Percentiles rank a stretch among this genome's conserved stretches.
These are phyloP conservation scores for Laupala kohalensis DNA, from an alignment of 1,140 invertebrate species.

Conservation along the genomic window DNA sequence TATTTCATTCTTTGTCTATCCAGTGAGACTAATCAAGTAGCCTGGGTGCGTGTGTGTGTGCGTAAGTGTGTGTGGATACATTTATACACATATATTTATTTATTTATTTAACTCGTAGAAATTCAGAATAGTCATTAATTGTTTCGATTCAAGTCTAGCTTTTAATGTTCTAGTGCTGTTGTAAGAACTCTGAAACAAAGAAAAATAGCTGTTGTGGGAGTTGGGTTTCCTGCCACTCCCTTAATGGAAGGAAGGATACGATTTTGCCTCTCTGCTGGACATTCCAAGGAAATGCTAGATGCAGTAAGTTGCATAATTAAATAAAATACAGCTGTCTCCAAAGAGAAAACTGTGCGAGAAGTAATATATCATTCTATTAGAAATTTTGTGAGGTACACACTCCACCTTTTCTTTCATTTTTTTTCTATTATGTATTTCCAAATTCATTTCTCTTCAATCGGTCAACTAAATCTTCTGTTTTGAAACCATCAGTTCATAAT, in stretches of 20 bases:
- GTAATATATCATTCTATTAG: no score
- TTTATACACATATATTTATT: neutral
- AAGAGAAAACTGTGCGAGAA: no score
- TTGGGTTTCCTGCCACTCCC: slow-evolving; percentile 96
- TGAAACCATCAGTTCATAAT: no score
- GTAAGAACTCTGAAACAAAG: slow-evolving; percentile 67
- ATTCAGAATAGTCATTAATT: no score
- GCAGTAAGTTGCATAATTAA: slow-evolving; percentile 38
- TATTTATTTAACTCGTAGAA: neutral
- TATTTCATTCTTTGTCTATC: no score
- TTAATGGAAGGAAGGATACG: slow-evolving; percentile 85
- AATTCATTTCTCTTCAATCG: no score
- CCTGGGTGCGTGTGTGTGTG: neutral
- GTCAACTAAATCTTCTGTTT: no score
- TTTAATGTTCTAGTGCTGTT: slow-evolving; percentile 47
- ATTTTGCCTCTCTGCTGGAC: slow-evolving; percentile 91
- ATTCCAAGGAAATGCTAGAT: slow-evolving; percentile 92
- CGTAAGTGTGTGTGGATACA: neutral
- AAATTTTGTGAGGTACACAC: no score
- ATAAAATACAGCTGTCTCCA: neutral
- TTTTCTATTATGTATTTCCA: no score
- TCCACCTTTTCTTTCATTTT: no score
- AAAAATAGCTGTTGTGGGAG: slow-evolving; percentile 86
- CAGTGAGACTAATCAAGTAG: no score
- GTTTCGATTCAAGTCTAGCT: neutral